A percentile compares a stretch with the other conserved stretches of the same genome.
Conservation (phyloP, 1,140 invertebrate genomes). For the Drosophila malerkotliana region DNA sequence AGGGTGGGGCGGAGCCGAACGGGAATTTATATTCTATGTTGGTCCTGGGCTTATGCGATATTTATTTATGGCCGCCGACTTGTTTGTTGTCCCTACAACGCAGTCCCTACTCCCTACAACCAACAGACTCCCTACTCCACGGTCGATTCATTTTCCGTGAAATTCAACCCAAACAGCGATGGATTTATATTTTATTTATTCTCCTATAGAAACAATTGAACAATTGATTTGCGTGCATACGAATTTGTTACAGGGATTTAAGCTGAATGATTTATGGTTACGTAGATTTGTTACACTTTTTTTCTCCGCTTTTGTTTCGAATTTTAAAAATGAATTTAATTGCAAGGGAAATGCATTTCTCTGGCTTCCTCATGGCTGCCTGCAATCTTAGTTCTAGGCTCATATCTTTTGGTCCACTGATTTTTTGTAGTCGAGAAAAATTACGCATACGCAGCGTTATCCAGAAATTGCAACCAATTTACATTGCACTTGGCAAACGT, state of each 20-base stretch:
- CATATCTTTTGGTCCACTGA: conserved; percentile 15
- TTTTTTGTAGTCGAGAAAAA: conserved; percentile 23
- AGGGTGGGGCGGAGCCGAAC: background rate
- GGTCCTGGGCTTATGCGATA: conserved; percentile 71
- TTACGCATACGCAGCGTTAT: conserved; percentile 66
- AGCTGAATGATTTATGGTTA: conserved; percentile 72
- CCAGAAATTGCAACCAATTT: conserved; percentile 51
- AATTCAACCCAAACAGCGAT: conserved; percentile 35
- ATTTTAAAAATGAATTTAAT: conserved; percentile 8
- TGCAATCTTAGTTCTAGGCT: background rate
- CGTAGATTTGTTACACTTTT: conserved; percentile 40
- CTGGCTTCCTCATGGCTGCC: too few species aligned
- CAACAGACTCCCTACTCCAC: background rate
- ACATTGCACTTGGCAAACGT: conserved; percentile 67
- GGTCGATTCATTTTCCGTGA: conserved; percentile 4
- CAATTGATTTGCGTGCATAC: conserved; percentile 77
- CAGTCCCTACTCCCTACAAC: background rate
- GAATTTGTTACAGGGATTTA: conserved; percentile 78
- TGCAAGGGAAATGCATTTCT: background rate
- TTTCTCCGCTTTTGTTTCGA: conserved; percentile 4
- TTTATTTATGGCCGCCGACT: conserved; percentile 76
- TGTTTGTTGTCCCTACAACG: conserved; percentile 58
- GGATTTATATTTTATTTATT: conserved; percentile 58
- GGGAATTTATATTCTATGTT: conserved; percentile 76
- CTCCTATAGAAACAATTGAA: conserved; percentile 71